Base-by-base conservation (phyloP, 2,797 vertebrate species). In the Melanotaenia nigrans region DNA sequence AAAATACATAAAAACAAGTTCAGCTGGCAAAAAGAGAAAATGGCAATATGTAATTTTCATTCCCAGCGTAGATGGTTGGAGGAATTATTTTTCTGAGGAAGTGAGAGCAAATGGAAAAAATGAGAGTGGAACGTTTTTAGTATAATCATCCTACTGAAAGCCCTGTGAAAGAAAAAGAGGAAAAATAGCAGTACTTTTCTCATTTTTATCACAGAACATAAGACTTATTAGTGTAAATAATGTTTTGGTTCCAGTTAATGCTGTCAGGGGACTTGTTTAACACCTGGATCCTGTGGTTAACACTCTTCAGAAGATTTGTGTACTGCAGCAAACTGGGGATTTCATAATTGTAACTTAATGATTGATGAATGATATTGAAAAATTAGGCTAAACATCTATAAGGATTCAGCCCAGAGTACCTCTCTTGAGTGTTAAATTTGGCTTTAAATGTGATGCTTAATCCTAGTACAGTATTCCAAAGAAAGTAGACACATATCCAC, bases 111-210 rank as follows among this genome's bases (percentile, higher is more conserved):
- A 67, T 81, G 70, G 66, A 79, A 85, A 82, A 79, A 30, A 66
- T 33, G 64, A 70, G 30, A 86, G 78, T 68, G 8, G 78, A 80
- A 76, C 16, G 22, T 51, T 81, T 78, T 80, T 77, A 65, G 63
- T 32, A 9, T 87, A 87, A 88, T 85, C 79, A 87, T 82, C 79
- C 86, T 75, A 70, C 77, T 90, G 82, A 88, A 90, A 90, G 78
- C 65, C 70, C 67, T 53, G 68, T 85, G 33, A 40, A 42, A 40
- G 24, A 28, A 49, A 69, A 61, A 68, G n/a, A 63, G 8, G n/a
- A 65, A 68, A 30, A 49, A 35, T 60, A 67, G 68, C 49, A 40
- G 5, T 36, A 65, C 32, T 71, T 62, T 60, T 69, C 53, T n/a
- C 45, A 63, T 68, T 64, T 80, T 80, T 66, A 62, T 81, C 65